These are phyloP conservation scores for Argya squamiceps DNA, from an alignment of 2,797 vertebrate genomes.

Conservation along the genomic window DNA sequence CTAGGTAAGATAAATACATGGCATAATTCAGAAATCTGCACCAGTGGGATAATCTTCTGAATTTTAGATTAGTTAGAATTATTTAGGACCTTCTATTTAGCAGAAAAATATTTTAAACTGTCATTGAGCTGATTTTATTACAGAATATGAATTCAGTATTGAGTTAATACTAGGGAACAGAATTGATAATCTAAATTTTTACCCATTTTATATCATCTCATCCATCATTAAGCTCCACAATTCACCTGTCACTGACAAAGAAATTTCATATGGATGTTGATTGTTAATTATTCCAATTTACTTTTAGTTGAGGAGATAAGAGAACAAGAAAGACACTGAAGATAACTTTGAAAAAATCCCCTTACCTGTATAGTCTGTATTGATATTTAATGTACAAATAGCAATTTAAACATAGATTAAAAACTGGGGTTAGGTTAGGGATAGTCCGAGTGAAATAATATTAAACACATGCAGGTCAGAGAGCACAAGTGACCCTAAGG, in stretches of 20 bases:
- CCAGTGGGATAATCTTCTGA: not conserved
- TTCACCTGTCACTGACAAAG: not conserved
- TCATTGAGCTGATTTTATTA: not conserved
- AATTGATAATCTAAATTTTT: not conserved
- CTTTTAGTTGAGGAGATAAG: not conserved
- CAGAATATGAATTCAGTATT: not conserved
- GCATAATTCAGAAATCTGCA: not conserved
- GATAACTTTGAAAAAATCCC: not conserved
- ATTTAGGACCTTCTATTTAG: not conserved
- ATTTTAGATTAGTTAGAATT: not conserved
- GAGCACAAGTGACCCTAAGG: not conserved
- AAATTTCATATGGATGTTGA: not conserved
- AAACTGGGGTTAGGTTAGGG: not conserved
- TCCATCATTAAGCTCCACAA: not conserved
- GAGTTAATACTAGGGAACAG: not conserved
- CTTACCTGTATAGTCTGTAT: not conserved
- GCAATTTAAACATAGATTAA: not conserved
- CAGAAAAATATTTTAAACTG: not conserved
- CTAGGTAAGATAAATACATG: not conserved
- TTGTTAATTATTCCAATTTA: slow-evolving; percentile 2
- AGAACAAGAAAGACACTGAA: not conserved
- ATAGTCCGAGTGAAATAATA: not conserved
- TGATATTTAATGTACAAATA: not conserved
- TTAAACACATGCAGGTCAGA: not conserved
- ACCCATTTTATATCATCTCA: not conserved